Evolutionary conservation across 2,888 invertebrate species (phyloP), one percentile per base, ranked within the genome.

Genomic region (Yponomeuta plumbellus): DNA sequence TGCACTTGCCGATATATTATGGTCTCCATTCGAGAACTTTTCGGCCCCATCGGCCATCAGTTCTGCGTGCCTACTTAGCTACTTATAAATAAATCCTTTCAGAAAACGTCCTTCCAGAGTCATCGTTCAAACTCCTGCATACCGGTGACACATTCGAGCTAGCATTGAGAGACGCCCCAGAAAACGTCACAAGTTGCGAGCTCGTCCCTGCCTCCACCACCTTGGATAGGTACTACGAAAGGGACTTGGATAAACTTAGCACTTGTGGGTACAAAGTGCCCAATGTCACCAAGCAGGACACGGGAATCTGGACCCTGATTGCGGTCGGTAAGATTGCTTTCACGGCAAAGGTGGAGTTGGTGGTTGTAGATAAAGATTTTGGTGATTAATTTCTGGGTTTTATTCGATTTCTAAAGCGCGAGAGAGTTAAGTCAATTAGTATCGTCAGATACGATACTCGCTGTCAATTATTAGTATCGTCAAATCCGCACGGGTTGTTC

Each of bases 321-420:
- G 90, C 78, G 0, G 79, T 88, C 0, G 88, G 88, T 0, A 77
- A 71, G 23, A 82, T 89, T 4, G 76, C 84, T 0, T 86, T 84
- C 22, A 70, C n/a, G 11, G 11, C 61, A 2, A 17, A 17, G 11
- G 61, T 61, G 22, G 13, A 17, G 61, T 61, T 61, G 17, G 8
- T 11, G 11, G 61, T 61, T 23, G 61, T 23, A 13, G 17, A 61
- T 22, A 61, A 22, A 61, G 13, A 2, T 23, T 26, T 22, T 22
- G 21, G 21, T 23, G 10, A 61, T 13, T 73, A 67, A 79, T 79
- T 52, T 8, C 44, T 52, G 13, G 13, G 44, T 52, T 52, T 52
- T 17, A 13, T 52, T 52, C 3, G 13, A 52, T 17, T 52, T 52
- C 4, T 4, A 8, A 13, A 52, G 44, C 1, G 13, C 4, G 3